Evolutionary conservation across 2,113 vertebrate genomes (phyloP).

Genomic region (Oryzias woworae): DNA sequence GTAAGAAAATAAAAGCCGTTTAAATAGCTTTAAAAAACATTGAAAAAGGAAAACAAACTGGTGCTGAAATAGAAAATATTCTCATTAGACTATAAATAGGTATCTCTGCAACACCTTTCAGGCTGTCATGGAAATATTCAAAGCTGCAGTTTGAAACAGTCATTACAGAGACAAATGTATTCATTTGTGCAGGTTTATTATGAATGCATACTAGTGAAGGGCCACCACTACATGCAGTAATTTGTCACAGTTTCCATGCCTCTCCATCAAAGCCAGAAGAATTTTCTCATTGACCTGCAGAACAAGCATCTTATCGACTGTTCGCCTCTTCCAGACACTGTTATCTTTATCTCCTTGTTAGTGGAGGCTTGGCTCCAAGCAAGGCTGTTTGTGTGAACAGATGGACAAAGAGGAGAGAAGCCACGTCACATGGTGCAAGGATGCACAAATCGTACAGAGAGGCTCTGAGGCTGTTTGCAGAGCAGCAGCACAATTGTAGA

Average conservation of each 20-base stretch:
- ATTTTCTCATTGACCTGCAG: conserved; percentile 29
- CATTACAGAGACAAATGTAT: background rate
- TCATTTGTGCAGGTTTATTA: conserved; percentile 2
- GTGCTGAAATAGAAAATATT: background rate
- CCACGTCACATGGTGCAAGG: conserved; percentile 26
- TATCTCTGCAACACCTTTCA: conserved; percentile 1
- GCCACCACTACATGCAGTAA: background rate
- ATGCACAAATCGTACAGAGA: conserved; percentile 13
- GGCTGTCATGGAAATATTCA: background rate
- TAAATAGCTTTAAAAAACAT: background rate
- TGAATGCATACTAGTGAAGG: conserved; percentile 3
- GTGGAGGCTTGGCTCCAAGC: conserved; percentile 45
- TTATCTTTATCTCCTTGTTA: conserved; percentile 54
- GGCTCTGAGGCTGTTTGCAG: conserved; percentile 10
- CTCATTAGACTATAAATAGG: conserved; percentile 32
- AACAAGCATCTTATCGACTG: conserved; percentile 34
- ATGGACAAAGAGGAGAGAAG: conserved; percentile 45
- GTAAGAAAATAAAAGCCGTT: background rate
- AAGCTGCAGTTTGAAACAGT: conserved; percentile 8
- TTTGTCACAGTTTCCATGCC: conserved; percentile 20
- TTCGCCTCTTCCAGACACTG: conserved; percentile 22
- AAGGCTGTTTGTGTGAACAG: conserved; percentile 40
- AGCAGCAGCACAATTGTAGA: background rate
- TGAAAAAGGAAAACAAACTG: background rate
- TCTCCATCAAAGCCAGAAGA: conserved; percentile 12